Conservation (phyloP, 1,140 invertebrate species). For the Yoshiicerus persimilis region DNA sequence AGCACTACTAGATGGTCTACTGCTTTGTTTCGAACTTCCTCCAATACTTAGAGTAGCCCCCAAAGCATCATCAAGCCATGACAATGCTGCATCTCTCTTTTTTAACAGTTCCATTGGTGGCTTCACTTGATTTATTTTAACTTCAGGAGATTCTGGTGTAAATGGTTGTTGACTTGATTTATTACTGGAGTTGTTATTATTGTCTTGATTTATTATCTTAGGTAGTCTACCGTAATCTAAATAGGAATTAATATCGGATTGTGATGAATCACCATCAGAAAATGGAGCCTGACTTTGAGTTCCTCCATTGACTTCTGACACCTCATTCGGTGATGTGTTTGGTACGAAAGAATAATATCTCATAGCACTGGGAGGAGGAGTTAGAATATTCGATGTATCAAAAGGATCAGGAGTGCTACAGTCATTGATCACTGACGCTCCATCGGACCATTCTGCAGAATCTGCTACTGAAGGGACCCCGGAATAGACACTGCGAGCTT, state of each 20-base stretch:
- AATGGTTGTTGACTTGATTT: not conserved
- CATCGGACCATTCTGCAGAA: constrained; percentile 43
- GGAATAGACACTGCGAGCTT: constrained; percentile 6
- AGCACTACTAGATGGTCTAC: not conserved
- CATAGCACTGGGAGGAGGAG: not conserved
- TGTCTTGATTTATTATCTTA: constrained; percentile 20
- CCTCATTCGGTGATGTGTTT: not conserved
- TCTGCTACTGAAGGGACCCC: constrained; percentile 20
- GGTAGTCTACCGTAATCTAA: not conserved
- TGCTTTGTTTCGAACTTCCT: not conserved
- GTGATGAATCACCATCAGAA: not conserved
- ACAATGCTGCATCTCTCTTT: constrained; percentile 51
- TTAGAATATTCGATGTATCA: constrained; percentile 47
- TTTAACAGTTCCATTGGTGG: constrained; percentile 44
- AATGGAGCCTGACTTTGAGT: not conserved
- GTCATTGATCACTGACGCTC: constrained; percentile 8
- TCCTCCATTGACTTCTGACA: not conserved
- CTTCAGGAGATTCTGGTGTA: constrained; percentile 13
- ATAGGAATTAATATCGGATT: not conserved
- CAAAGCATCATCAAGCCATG: constrained; percentile 49
- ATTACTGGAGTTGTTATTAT: constrained; percentile 28
- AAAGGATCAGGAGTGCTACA: constrained; percentile 44
- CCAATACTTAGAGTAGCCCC: constrained; percentile 42
- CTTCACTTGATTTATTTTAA: not conserved
- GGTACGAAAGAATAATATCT: constrained; percentile 46